Evolutionary conservation across 2,797 vertebrate species (phyloP), one percentile per base, ranked within the genome.

Genomic region (Falco biarmicus): DNA sequence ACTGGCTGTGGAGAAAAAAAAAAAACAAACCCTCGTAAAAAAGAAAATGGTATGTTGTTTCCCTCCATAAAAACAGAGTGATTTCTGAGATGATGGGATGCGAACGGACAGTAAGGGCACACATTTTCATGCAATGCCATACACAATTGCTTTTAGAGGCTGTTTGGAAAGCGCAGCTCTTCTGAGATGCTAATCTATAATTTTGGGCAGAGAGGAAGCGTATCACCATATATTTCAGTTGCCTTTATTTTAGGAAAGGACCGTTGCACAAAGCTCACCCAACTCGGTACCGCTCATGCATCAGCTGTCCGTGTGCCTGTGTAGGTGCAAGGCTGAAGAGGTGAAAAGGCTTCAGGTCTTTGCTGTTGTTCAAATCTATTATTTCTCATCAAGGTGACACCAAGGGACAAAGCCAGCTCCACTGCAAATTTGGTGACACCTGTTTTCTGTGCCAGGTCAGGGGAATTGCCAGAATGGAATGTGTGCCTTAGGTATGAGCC

Each of bases 261-360:
- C 2, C 32, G 1, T 2, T 28, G 48, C 47, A 32, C 45, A 22
- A 29, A 59, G 50, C 64, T 71, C n/a, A 29, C n/a, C 34, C 18
- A 20, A 5, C 47, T 25, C 69, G 6, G 56, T 1, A 18, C 17
- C 0, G 0, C 15, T 3, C 9, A 5, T 14, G 29, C 28, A 8
- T 11, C 73, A 69, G 57, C 45, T 50, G 6, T 7, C 10, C 15
- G 48, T 25, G 16, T n/a, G 15, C 53, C 25, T 41, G 3, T 19
- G 10, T 25, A 10, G 6, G n/a, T 11, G 57, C 54, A 56, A 53
- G 63, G n/a, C 25, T 47, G 63, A 14, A 20, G 47, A 47, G 39
- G 13, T 73, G 43, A 57, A 28, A 28, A 22, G 28, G 29, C 53
- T 60, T 41, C 77, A 11, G n/a, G 31, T 41, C 48, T 1, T 1